These are phyloP conservation scores for Sinocyclocheilus anophthalmus DNA, from an alignment of 2,113 vertebrate species.

Conservation along the genomic window DNA sequence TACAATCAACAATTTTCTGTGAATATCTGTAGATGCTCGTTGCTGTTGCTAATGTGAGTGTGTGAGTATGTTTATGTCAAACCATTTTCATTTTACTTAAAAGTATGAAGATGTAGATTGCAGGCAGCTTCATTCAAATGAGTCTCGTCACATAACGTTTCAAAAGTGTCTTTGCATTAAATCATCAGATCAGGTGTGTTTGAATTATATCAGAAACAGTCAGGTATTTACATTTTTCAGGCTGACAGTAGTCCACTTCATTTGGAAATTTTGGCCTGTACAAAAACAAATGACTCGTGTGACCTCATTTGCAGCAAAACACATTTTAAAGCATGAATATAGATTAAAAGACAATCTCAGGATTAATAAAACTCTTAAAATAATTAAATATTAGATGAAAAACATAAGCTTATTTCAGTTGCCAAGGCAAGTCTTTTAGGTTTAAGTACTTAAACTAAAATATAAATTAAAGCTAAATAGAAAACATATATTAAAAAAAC, in stretches of 20 bases:
- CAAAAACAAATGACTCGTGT: background rate
- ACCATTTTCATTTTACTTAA: background rate
- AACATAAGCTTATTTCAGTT: too few species aligned
- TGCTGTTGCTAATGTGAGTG: too few species aligned
- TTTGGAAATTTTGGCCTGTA: background rate
- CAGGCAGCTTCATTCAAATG: background rate
- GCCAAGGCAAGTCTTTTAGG: too few species aligned
- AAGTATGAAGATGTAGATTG: background rate
- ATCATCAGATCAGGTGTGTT: background rate
- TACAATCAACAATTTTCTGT: too few species aligned
- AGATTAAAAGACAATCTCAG: too few species aligned
- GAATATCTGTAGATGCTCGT: background rate
- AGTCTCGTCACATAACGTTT: background rate
- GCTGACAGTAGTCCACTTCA: background rate
- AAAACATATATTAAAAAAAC: too few species aligned
- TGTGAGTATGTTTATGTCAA: background rate
- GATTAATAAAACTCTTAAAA: too few species aligned
- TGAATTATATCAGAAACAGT: background rate
- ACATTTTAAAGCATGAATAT: too few species aligned
- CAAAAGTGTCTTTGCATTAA: background rate
- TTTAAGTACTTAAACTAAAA: too few species aligned
- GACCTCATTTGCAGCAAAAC: too few species aligned
- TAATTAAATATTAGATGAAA: too few species aligned
- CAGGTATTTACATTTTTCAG: background rate
- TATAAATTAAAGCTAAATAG: too few species aligned